phyloP scores from a whole-genome alignment of 2,113 vertebrate species.

The Leuciscus idus region DNA sequence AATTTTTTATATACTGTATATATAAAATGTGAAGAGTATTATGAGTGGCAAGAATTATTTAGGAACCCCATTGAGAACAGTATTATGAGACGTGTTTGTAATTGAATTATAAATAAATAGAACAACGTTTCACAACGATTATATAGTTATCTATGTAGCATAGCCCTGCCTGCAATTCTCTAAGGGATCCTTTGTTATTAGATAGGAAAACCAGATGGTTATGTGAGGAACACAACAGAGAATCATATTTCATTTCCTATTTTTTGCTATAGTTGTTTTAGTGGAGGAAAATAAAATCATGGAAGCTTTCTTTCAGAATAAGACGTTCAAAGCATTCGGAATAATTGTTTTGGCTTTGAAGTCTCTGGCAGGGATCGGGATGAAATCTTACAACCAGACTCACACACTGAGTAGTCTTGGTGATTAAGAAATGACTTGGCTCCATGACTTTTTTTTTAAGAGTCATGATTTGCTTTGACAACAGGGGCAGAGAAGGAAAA shows the following conservation, averaged over 20 bases:
- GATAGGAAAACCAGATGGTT: conserved; percentile 74
- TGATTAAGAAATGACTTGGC: conserved; percentile 63
- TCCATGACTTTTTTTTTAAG: conserved; percentile 54
- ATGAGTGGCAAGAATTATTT: conserved; percentile 65
- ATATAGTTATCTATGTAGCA: conserved; percentile 69
- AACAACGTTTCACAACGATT: conserved; percentile 77
- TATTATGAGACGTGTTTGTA: conserved; percentile 55
- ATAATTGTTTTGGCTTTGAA: conserved; percentile 71
- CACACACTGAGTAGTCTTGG: conserved; percentile 59
- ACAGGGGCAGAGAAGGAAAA: conserved; percentile 58
- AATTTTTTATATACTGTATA: neutral
- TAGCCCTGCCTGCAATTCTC: conserved; percentile 69
- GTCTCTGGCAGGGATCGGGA: conserved; percentile 61
- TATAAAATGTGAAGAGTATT: conserved; percentile 45
- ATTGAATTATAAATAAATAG: conserved; percentile 71
- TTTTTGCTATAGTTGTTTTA: conserved; percentile 68
- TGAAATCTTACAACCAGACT: conserved; percentile 56
- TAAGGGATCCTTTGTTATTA: conserved; percentile 71
- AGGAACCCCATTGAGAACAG: conserved; percentile 49
- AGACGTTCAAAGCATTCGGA: conserved; percentile 68
- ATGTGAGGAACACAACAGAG: conserved; percentile 52
- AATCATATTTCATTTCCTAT: conserved; percentile 73
- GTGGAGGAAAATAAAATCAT: conserved; percentile 67
- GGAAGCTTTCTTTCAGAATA: conserved; percentile 68
- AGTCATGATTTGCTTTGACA: conserved; percentile 67